phyloP scores from a whole-genome alignment of 2,113 vertebrate species.

The Oostethus manadensis region DNA sequence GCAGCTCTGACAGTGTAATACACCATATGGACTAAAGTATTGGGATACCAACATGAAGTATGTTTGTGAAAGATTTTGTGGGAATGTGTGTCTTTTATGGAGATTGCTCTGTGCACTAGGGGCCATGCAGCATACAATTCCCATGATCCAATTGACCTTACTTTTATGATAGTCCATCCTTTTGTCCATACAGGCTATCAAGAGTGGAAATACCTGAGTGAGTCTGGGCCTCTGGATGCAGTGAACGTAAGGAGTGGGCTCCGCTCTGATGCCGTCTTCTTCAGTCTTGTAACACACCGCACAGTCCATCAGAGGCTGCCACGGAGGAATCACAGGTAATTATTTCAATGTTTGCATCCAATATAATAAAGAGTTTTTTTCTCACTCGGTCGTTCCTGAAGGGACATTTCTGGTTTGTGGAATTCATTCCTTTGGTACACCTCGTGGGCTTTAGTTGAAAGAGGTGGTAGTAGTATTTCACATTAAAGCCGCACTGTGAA shows the following conservation, averaged over 20 bases:
- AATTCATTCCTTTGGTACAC: conserved; percentile 51
- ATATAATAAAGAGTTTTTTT: no score
- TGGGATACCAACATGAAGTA: background rate
- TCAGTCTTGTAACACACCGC: conserved; percentile 65
- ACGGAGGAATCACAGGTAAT: background rate
- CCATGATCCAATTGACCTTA: no score
- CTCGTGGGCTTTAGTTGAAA: conserved; percentile 66
- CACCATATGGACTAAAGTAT: no score
- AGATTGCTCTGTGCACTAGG: no score
- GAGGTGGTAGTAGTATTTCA: conserved; percentile 57
- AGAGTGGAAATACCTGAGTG: conserved; percentile 50
- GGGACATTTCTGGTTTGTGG: conserved; percentile 29
- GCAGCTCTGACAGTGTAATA: no score
- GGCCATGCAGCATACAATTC: no score
- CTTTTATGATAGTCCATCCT: background rate
- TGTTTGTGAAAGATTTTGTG: background rate
- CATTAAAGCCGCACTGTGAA: conserved; percentile 55
- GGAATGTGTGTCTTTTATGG: background rate
- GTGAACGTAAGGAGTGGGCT: conserved; percentile 63
- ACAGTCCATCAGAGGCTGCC: conserved; percentile 73
- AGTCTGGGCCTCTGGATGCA: conserved; percentile 67
- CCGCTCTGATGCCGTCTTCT: conserved; percentile 26
- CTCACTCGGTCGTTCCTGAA: conserved; percentile 69
- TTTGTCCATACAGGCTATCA: background rate
- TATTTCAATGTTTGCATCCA: no score